These are phyloP conservation scores for Protobothrops mucrosquamatus DNA, from an alignment of 2,113 vertebrate species.

Conservation along the genomic window DNA sequence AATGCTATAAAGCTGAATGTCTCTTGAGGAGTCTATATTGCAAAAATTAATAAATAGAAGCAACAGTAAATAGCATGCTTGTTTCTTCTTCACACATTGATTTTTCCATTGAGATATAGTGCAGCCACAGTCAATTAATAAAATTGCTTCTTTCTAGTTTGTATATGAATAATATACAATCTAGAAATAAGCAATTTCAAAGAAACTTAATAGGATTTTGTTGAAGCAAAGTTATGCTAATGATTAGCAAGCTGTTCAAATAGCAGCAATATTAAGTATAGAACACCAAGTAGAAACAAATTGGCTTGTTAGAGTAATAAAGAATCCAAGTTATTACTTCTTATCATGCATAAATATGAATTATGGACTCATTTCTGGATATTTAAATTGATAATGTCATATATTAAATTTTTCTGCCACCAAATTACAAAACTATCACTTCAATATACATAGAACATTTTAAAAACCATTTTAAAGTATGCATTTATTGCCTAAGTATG, in stretches of 20 bases:
- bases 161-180: not conserved
- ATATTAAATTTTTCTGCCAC: not conserved
- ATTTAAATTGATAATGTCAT: not conserved
- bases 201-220: constrained; percentile 11
- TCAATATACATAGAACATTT: constrained; percentile 11
- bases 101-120: not conserved
- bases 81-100: not conserved
- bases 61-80: not conserved
- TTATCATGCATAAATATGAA: not conserved
- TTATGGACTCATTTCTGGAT: not conserved
- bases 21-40: not conserved
- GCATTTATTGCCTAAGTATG: not conserved
- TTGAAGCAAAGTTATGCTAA: not conserved
- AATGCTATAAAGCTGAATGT: not conserved
- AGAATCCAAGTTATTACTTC: constrained; percentile 7
- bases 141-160: constrained; percentile 1
- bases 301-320: not conserved
- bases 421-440: constrained; percentile 2
- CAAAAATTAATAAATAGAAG: not conserved
- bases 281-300: constrained; percentile 10
- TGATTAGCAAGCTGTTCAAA: not conserved
- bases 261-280: not conserved
- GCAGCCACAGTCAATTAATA: not conserved
- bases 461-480: not conserved
- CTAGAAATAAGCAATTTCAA: not conserved